phyloP scores from a whole-genome alignment of 2,888 invertebrate genomes.

The Athalia rosae region DNA sequence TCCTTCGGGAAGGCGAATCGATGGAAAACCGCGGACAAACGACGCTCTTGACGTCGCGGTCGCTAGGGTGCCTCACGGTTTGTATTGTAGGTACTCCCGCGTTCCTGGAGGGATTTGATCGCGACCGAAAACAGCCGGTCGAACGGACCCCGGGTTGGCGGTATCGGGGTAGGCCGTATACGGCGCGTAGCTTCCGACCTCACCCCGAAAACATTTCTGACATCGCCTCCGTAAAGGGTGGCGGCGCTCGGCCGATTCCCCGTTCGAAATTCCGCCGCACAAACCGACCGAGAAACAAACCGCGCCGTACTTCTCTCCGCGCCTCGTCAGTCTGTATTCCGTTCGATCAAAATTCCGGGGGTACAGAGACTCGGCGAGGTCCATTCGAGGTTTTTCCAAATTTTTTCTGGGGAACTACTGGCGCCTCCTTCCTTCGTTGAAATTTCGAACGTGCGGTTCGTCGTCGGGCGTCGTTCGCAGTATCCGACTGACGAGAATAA shows the following conservation, averaged over 20 bases:
- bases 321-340: too few relatives aligned
- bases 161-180: not conserved
- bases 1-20: slow-evolving; percentile 17
- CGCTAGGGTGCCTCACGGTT: not conserved
- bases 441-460: too few relatives aligned
- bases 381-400: too few relatives aligned
- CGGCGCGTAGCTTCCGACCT: too few relatives aligned
- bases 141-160: not conserved
- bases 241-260: not conserved
- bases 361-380: too few relatives aligned
- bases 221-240: not conserved
- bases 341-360: too few relatives aligned
- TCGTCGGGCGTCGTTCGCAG: too few relatives aligned
- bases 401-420: too few relatives aligned
- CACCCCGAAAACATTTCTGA: too few relatives aligned
- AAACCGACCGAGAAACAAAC: not conserved
- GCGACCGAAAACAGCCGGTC: slow-evolving; percentile 22
- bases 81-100: not conserved
- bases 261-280: not conserved
- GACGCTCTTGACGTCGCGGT: not conserved
- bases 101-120: slow-evolving; percentile 25
- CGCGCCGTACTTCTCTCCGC: not conserved
- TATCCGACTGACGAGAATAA: too few relatives aligned
- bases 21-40: slow-evolving; percentile 31
- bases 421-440: too few relatives aligned